Base-by-base conservation (phyloP, 1,140 invertebrate species). In the Whitmania pigra region DNA sequence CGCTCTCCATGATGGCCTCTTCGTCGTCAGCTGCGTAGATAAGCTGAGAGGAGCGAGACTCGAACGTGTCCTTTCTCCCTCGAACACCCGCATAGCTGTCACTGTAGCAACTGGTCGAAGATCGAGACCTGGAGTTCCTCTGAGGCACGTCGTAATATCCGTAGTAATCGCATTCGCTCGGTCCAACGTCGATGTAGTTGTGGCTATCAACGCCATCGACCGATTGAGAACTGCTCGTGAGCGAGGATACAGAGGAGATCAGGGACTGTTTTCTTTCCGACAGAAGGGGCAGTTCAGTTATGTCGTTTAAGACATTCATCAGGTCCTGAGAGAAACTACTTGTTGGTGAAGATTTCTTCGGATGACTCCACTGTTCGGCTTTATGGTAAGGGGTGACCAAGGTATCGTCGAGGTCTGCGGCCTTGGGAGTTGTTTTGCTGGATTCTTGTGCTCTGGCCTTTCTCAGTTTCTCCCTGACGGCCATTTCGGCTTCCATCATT, bases 401-500 rank as follows among this genome's bases (percentile, higher is more conserved):
- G 15, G n/a, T 53, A 17, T 25, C 49, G 3, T 9, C 25, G 17
- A 25, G 18, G 25, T 49, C 22, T 4, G 31, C n/a, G 17, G 40
- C 36, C 43, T 18, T 49, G 18, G 36, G 17, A 36, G 25, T 36
- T 25, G 67, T 18, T 22, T 43, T 49, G 18, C n/a, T n/a, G 13
- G 31, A 53, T 5, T 22, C 40, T 13, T 25, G 36, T 0, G 18
- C 20, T 53, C 31, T 18, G 36, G 17, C 18, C 11, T 53, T 43
- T n/a, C 69, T 36, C 43, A 49, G 15, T 53, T 22, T 70, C 43
- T 36, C 31, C 18, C 69, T 70, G 15, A 53, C 69, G 31, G 69
- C 77, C 53, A 83, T 74, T 75, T 80, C 81, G 63, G 75, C 74
- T 72, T 82, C 80, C 43, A 82, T 73, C 20, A 76, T 77, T 40